These are phyloP conservation scores for Mus spicilegus DNA, from an alignment of 2,113 vertebrate species.

Conservation along the genomic window DNA sequence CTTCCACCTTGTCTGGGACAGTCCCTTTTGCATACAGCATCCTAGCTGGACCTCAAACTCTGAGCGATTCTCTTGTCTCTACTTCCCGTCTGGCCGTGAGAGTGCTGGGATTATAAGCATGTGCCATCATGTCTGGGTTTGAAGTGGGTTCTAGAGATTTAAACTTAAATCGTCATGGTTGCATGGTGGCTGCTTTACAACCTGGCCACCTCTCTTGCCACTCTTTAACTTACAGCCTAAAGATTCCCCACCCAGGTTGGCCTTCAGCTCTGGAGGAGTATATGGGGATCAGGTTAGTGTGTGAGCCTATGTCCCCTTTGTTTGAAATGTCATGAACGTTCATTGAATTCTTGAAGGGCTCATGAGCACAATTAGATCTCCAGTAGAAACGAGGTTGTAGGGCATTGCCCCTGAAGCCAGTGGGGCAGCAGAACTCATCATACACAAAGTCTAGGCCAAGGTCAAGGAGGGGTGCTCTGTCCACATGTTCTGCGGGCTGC, in stretches of 20 bases:
- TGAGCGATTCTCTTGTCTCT: too few relatives aligned
- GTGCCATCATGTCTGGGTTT: not conserved
- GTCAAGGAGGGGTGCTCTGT: not conserved
- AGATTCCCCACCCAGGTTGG: not conserved
- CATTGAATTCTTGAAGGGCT: not conserved
- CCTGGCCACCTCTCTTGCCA: not conserved
- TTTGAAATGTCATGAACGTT: not conserved
- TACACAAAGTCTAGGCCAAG: not conserved
- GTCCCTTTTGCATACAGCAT: not conserved
- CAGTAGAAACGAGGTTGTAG: fast-evolving
- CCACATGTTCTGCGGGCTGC: not conserved
- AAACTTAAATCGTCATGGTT: not conserved
- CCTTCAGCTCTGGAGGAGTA: not conserved
- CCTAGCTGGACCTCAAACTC: too few relatives aligned
- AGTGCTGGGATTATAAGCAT: not conserved
- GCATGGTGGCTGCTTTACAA: not conserved
- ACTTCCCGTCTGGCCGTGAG: too few relatives aligned
- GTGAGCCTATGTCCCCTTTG: not conserved
- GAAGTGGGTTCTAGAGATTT: not conserved
- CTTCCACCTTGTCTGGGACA: not conserved
- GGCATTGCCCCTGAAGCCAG: not conserved
- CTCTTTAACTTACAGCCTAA: not conserved
- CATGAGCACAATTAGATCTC: fast-evolving
- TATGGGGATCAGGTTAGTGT: not conserved
- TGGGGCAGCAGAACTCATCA: fast-evolving